phyloP scores from a whole-genome alignment of 2,113 vertebrate species.

The Bos indicus region DNA sequence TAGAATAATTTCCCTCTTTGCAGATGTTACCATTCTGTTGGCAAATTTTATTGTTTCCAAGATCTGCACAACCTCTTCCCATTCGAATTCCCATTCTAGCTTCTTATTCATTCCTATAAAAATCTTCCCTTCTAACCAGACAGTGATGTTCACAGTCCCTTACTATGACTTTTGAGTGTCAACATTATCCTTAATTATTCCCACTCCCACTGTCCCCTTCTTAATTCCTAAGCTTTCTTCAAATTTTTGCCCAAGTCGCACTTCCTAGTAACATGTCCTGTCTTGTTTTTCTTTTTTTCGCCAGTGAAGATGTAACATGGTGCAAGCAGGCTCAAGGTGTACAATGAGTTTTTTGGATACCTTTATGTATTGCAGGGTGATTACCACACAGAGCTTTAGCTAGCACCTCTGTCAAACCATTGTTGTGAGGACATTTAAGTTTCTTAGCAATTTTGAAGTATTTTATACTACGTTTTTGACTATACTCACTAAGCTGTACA shows the following conservation, averaged over 20 bases:
- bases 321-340: neutral
- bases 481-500: neutral
- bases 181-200: neutral
- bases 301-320: neutral
- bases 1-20: neutral
- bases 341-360: neutral
- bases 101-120: neutral
- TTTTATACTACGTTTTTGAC: neutral
- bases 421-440: neutral
- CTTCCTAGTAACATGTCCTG: neutral
- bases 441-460: neutral
- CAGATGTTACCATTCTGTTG: neutral
- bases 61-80: neutral
- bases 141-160: neutral
- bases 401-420: neutral
- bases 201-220: accelerated
- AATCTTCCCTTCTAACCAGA: neutral
- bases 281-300: accelerated
- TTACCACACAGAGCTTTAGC: neutral
- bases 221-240: neutral
- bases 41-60: neutral
- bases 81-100: neutral
- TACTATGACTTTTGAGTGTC: neutral
- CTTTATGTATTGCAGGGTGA: neutral
- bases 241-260: neutral